A percentile compares a stretch with the other conserved stretches of the same genome.
phyloP scores from a whole-genome alignment of 2,113 vertebrate genomes.

The Indri indri region DNA sequence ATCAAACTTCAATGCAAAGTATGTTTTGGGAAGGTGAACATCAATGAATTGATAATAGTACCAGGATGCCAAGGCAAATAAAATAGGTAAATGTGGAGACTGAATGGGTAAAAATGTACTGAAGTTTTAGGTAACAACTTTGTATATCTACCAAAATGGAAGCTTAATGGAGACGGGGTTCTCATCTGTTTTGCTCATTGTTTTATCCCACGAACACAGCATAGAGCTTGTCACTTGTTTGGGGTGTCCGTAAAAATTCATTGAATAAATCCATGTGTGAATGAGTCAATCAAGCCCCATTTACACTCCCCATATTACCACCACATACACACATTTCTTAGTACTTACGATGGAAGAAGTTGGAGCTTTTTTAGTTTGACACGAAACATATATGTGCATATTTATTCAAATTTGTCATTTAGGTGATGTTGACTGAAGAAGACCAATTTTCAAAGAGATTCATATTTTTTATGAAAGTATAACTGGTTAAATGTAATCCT shows the following conservation, averaged over 20 bases:
- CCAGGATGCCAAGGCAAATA: conserved; percentile 1
- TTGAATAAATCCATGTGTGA: neutral
- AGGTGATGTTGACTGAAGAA: conserved; percentile 62
- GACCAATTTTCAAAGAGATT: conserved; percentile 72
- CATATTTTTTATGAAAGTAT: neutral
- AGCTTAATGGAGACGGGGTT: neutral
- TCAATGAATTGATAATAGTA: neutral
- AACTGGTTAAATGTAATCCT: neutral
- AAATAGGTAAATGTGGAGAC: conserved; percentile 47
- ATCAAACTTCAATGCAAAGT: conserved; percentile 43
- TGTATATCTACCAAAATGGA: neutral
- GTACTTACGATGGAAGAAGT: conserved; percentile 58
- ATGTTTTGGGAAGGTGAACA: conserved; percentile 36
- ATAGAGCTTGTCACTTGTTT: neutral
- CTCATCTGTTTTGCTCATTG: conserved; percentile 40
- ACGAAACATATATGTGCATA: conserved; percentile 56
- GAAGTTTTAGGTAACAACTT: neutral
- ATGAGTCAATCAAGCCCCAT: neutral
- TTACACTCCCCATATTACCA: rapidly evolving
- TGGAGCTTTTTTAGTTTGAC: neutral
- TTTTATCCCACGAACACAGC: conserved; percentile 34
- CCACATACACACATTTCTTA: conserved; percentile 27
- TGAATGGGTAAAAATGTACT: conserved; percentile 55
- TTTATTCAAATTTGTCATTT: neutral
- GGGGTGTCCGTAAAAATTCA: neutral